phyloP scores from a whole-genome alignment of 2,797 vertebrate species.

The Parotocinclus haroldoi region DNA sequence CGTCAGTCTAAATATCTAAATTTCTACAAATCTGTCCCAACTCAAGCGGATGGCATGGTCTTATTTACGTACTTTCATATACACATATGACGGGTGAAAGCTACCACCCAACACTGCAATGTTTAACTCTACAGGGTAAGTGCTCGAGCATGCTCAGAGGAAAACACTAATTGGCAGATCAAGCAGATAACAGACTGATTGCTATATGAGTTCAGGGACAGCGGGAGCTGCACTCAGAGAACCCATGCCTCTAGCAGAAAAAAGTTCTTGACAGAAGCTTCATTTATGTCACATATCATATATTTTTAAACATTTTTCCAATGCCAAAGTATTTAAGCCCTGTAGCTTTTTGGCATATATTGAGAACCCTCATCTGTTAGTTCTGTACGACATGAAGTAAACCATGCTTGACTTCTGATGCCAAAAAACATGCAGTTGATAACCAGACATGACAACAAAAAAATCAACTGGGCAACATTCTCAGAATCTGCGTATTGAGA shows the following conservation, averaged over 20 bases:
- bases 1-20: slow-evolving; percentile 34
- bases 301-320: too few species aligned
- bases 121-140: slow-evolving; percentile 19
- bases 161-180: neutral
- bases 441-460: neutral
- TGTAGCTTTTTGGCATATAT: too few species aligned
- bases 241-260: too few species aligned
- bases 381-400: neutral
- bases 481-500: too few species aligned
- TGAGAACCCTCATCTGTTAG: too few species aligned
- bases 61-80: neutral
- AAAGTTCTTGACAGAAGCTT: too few species aligned
- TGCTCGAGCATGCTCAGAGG: slow-evolving; percentile 12
- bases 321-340: too few species aligned
- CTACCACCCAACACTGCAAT: neutral
- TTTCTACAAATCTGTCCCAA: neutral
- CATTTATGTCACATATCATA: too few species aligned
- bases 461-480: too few species aligned
- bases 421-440: neutral
- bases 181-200: neutral
- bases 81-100: neutral
- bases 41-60: neutral
- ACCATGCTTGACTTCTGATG: slow-evolving; percentile 5
- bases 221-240: too few species aligned
- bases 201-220: neutral